phyloP scores from a whole-genome alignment of 2,797 vertebrate genomes.

The Chelon auratus region DNA sequence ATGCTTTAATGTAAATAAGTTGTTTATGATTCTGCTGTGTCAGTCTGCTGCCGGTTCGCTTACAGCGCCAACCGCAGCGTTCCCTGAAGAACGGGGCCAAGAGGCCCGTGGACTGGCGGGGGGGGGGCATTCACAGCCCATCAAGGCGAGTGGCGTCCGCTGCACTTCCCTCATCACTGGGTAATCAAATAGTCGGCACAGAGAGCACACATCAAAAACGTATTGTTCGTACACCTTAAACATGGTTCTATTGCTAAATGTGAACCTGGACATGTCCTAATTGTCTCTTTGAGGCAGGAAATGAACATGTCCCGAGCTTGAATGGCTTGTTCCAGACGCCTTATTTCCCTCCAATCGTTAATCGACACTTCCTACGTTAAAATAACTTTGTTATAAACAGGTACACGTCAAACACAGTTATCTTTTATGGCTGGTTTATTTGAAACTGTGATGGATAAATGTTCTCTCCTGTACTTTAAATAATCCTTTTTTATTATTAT shows the following conservation, averaged over 20 bases:
- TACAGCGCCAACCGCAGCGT: slow-evolving; percentile 26
- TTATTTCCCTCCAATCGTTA: slow-evolving; percentile 30
- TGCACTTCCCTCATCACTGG: no score
- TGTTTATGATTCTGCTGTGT: slow-evolving; percentile 41
- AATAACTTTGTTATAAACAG: slow-evolving; percentile 36
- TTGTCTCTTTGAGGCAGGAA: slow-evolving; percentile 26
- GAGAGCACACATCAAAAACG: neutral
- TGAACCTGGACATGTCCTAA: neutral
- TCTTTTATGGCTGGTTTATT: slow-evolving; percentile 26
- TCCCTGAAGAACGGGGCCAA: slow-evolving; percentile 3
- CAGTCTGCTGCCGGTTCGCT: slow-evolving; percentile 20
- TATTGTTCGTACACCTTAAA: neutral
- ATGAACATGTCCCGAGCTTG: slow-evolving; percentile 20
- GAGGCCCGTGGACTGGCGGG: neutral
- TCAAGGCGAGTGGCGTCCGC: neutral
- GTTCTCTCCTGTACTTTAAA: slow-evolving; percentile 35
- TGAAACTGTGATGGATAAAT: slow-evolving; percentile 29
- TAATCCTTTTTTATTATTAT: neutral
- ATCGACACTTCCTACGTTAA: slow-evolving; percentile 25
- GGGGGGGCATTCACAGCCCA: neutral
- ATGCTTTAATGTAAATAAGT: slow-evolving; percentile 47
- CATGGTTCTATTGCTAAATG: neutral
- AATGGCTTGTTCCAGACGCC: slow-evolving; percentile 4
- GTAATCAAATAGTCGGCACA: no score
- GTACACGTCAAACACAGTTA: neutral